Evolutionary conservation across 2,113 vertebrate genomes (phyloP).

Genomic region (Carassius gibelio): DNA sequence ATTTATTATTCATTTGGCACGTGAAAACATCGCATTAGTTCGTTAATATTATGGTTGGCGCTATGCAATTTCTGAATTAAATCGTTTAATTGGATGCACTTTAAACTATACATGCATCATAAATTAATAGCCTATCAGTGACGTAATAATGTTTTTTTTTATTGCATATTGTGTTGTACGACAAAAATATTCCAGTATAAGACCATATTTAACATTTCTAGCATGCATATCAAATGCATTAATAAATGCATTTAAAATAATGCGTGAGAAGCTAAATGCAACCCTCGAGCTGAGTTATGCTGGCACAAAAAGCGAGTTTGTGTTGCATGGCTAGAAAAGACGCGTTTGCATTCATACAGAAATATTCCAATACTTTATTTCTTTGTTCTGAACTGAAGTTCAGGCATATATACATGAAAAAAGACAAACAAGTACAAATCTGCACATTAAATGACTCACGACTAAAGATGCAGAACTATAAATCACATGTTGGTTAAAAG

Average conservation of each 20-base stretch:
- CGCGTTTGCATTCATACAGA: conserved; percentile 33
- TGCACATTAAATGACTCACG: conserved; percentile 39
- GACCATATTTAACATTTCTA: not conserved
- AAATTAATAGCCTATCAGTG: not conserved
- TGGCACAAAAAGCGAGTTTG: not conserved
- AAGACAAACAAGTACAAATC: conserved; percentile 53
- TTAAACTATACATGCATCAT: not conserved
- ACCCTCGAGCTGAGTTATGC: not conserved
- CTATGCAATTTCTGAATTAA: not conserved
- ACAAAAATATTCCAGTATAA: not conserved
- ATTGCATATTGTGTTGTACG: not conserved
- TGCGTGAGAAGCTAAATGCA: not conserved
- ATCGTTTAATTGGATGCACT: not conserved
- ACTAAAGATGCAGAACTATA: conserved; percentile 51
- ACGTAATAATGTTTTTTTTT: not conserved
- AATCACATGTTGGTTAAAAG: conserved; percentile 42
- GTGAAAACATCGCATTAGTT: not conserved
- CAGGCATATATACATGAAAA: conserved; percentile 54
- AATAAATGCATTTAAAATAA: not conserved
- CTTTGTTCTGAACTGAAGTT: conserved; percentile 50
- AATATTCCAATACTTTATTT: conserved; percentile 61
- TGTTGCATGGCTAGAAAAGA: not conserved
- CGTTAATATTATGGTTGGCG: not conserved
- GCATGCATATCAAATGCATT: not conserved
- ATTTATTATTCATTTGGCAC: not conserved